Evolutionary conservation across 2,797 vertebrate species (phyloP).

Genomic region (Gymnothorax javanicus): DNA sequence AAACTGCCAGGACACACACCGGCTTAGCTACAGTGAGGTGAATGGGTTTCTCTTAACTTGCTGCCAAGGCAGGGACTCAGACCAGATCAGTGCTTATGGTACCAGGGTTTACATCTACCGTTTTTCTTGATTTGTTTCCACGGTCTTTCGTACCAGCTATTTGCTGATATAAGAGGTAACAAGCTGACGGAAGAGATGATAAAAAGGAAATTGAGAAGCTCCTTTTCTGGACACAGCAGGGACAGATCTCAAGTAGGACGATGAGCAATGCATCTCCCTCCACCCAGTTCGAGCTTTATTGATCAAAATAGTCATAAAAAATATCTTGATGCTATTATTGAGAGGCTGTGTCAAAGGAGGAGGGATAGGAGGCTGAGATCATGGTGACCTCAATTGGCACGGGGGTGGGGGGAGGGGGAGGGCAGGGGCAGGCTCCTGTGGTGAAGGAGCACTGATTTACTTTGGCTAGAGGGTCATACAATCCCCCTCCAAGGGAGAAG

Average conservation of each 20-base stretch:
- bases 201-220: slow-evolving; percentile 13
- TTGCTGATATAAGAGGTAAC: slow-evolving; percentile 55
- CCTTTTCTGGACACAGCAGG: slow-evolving; percentile 43
- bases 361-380: slow-evolving; percentile 27
- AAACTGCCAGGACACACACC: neutral
- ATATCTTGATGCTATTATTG: slow-evolving; percentile 28
- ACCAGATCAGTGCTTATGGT: neutral
- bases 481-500: slow-evolving; percentile 53
- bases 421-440: slow-evolving; percentile 24
- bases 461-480: slow-evolving; percentile 41
- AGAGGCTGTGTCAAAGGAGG: slow-evolving; percentile 13
- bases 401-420: neutral
- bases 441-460: slow-evolving; percentile 39
- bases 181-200: slow-evolving; percentile 53
- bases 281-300: slow-evolving; percentile 47
- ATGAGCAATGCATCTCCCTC: slow-evolving; percentile 43
- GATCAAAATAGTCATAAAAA: slow-evolving; percentile 56
- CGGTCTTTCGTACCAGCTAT: slow-evolving; percentile 55
- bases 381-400: slow-evolving; percentile 17
- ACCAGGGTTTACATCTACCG: slow-evolving; percentile 40
- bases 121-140: slow-evolving; percentile 46
- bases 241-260: slow-evolving; percentile 55
- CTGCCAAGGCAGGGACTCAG: neutral
- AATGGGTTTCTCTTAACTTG: neutral
- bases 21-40: neutral